Conservation (phyloP, 2,113 vertebrate species). For the Psammodynastes pulverulentus region DNA sequence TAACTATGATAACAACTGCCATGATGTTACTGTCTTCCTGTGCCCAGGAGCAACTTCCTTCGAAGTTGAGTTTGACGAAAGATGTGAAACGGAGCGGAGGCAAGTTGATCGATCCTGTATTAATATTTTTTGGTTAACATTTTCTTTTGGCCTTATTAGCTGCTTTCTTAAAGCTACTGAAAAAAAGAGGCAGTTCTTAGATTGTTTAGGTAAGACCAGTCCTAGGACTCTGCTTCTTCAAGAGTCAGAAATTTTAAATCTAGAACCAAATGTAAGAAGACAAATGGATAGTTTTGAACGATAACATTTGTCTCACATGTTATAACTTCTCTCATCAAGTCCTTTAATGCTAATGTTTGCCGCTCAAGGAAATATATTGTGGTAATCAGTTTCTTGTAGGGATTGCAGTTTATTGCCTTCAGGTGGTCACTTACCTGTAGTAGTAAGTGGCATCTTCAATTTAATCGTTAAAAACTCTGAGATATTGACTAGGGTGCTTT, state of each 20-base stretch:
- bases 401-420: neutral
- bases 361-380: neutral
- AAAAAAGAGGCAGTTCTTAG: neutral
- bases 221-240: neutral
- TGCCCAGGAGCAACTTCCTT: slow-evolving; percentile 92
- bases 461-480: neutral
- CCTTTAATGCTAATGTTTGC: neutral
- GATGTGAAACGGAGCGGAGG: slow-evolving; percentile 96
- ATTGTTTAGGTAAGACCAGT: neutral
- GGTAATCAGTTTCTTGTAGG: neutral
- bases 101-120: slow-evolving; percentile 50
- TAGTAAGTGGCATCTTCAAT: neutral
- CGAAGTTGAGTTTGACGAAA: slow-evolving; percentile 95
- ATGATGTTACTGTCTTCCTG: slow-evolving; percentile 88
- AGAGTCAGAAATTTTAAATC: neutral
- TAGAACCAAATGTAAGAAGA: neutral
- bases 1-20: slow-evolving; percentile 94
- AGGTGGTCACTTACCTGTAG: neutral
- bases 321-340: neutral
- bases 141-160: neutral
- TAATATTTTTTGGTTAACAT: neutral
- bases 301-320: neutral
- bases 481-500: neutral
- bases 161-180: neutral
- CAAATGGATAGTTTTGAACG: neutral